Base-by-base conservation (phyloP, 2,797 vertebrate genomes). In the Gallirallus australis region DNA sequence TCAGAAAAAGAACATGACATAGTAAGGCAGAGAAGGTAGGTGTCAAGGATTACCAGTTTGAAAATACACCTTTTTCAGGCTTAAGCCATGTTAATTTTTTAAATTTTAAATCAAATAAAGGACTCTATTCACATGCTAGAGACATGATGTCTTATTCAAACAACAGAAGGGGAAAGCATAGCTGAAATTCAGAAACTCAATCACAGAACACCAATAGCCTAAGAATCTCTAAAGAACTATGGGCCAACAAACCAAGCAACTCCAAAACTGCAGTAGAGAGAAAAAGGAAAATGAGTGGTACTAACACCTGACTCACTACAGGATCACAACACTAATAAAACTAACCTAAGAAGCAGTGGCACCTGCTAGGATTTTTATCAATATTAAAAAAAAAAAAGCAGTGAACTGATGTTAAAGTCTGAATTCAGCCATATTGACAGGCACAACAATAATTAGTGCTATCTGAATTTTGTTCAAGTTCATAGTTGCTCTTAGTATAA, bases 51-150 rank as follows among this genome's bases (percentile, higher is more conserved):
- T 35, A 68, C 2, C 18, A 76, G 28, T 60, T 0, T 45, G 57
- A 82, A 86, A 60, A 56, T 7, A 79, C 2, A 40, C 13, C 15
- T 54, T 63, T 54, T 76, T 37, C 50, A 60, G n/a, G 52, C 21
- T 69, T 60, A 47, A 5, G 33, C 6, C 23, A 37, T 0, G 0
- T 25, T 1, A 1, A 7, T 37, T 52, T 25, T 76, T 25, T 45
- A 3, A 68, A 30, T 54, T 88, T 39, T 56, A 20, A 47, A 33
- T 31, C n/a, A 60, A 68, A 7, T 30, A 48, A 23, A 79, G 68
- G 6, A 64, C 25, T 50, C 76, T 12, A 82, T 59, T 75, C 35
- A 20, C 33, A 21, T 16, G 23, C 17, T 82, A 59, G 82, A 86
- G 35, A 11, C 28, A 79, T 80, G 21, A 2, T 64, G 14, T 53